A percentile compares a stretch with the other conserved stretches of the same genome.
Evolutionary conservation across 2,113 vertebrate species (phyloP).

Genomic region (Chamaea fasciata): DNA sequence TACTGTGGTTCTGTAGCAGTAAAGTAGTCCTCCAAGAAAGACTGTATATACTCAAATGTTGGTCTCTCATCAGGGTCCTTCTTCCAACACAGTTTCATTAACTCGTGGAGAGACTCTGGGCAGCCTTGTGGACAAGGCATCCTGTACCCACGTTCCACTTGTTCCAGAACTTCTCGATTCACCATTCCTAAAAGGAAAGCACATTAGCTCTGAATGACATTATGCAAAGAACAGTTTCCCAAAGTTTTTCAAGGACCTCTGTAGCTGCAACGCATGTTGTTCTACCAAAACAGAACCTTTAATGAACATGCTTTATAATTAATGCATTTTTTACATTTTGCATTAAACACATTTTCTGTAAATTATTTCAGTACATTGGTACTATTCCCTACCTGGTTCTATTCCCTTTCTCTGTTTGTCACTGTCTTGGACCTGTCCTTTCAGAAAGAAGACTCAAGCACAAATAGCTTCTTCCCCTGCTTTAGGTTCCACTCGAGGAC

Average conservation of each 20-base stretch:
- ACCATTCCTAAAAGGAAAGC: constrained; percentile 84
- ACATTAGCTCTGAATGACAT: not conserved
- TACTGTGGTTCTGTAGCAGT: constrained; percentile 97
- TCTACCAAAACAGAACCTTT: not conserved
- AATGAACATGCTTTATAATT: fast-evolving
- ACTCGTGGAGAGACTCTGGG: constrained; percentile 91
- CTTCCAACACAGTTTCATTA: constrained; percentile 97
- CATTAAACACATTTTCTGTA: not conserved
- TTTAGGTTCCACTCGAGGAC: not conserved
- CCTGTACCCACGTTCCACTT: constrained; percentile 92
- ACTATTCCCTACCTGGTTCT: not conserved
- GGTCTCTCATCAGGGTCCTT: constrained; percentile 95
- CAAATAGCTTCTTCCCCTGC: not conserved
- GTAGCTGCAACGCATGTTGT: not conserved
- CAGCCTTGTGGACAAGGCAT: constrained; percentile 96
- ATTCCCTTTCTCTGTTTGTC: not conserved
- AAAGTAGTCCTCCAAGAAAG: constrained; percentile 96
- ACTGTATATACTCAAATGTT: constrained; percentile 96
- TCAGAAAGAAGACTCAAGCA: not conserved
- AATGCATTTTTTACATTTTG: not conserved
- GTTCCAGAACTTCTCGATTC: constrained; percentile 92
- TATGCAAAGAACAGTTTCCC: not conserved
- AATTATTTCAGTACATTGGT: not conserved
- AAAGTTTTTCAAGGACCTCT: not conserved
- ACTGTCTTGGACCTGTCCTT: not conserved